Base-by-base conservation (phyloP, 1,140 invertebrate species). In the Neuroterus valhalla region DNA sequence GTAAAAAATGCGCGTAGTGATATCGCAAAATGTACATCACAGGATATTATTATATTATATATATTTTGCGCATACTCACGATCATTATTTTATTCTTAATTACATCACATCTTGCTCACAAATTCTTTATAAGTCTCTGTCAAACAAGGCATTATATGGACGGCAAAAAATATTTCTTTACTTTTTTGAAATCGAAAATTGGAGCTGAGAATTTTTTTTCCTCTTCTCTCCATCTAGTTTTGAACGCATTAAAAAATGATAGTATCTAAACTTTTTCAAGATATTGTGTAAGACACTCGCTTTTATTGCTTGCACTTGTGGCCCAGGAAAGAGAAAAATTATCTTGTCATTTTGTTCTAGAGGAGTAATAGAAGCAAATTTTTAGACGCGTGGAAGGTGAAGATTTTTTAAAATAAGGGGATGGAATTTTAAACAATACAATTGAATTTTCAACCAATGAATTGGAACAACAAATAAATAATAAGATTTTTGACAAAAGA, bases 81-180 rank as follows among this genome's bases (percentile, higher is more conserved):
- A 62, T 62, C 14, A 31, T 62, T 31, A 31, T 15, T 15, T 31
- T 38, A 62, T 62, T 62, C n/a, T 62, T 31, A 31, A 62, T 31
- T 26, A 62, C 55, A 62, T 62, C 26, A 62, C 55, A 62, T 62
- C 55, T 26, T 62, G 55, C 23, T 62, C 15, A 26, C 55, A 62
- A 62, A 62, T 62, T 62, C 55, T 62, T 26, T 62, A 62, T 26
- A 62, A 62, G 55, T 62, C 55, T 62, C 23, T 62, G 55, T 62
- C 55, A 62, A 62, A 62, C 31, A 31, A 62, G 55, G 15, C n/a
- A 62, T 62, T 62, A 62, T 26, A 62, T 62, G 55, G 55, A 62
- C 55, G 55, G 55, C 55, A 62, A 23, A 62, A 62, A 62, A 62
- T 62, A 62, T 62, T 62, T 62, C 8, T 62, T 62, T 26, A 26